Base-by-base conservation (phyloP, 2,797 vertebrate species). In the Rhinophrynus dorsalis region DNA sequence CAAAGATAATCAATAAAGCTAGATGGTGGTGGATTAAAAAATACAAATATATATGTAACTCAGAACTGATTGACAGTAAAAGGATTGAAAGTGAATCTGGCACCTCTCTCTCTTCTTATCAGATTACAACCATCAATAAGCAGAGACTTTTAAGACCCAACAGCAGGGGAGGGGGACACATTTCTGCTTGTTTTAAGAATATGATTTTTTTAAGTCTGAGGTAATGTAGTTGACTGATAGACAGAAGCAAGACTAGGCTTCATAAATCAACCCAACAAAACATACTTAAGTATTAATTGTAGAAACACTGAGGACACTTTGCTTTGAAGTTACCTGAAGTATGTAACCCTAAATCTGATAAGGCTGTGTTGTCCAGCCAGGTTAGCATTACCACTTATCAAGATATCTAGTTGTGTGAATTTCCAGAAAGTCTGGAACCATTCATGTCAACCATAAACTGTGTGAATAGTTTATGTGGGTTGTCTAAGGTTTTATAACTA, bases 281-380 rank as follows among this genome's bases (percentile, higher is more conserved):
- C n/a, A n/a, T n/a, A n/a, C n/a, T n/a, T n/a, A n/a, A n/a, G n/a
- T n/a, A n/a, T n/a, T n/a, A n/a, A n/a, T n/a, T n/a, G n/a, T n/a
- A n/a, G n/a, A n/a, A n/a, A n/a, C n/a, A 59, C 42, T 52, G 27
- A 12, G 10, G 5, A 55, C 27, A 24, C 12, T 38, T 40, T 47
- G 23, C 60, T 57, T 64, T 72, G 51, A 72, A 38, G 51, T 27
- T 56, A 44, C 52, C 21, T 35, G 7, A 23, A 35, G 30, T 44
- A 40, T 51, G 26, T 50, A 30, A 58, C 10, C 20, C 18, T n/a
- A 23, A n/a, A 68, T 68, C 56, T 59, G 66, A 68, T 68, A 68
- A 68, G 66, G 26, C 27, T 23, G 55, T 11, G n/a, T 47, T 47
- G 18, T 47, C 5, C 7, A 8, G 40, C 40, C 6, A 44, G 40